Base-by-base conservation (phyloP, 2,888 invertebrate species). In the Heliconius sara region DNA sequence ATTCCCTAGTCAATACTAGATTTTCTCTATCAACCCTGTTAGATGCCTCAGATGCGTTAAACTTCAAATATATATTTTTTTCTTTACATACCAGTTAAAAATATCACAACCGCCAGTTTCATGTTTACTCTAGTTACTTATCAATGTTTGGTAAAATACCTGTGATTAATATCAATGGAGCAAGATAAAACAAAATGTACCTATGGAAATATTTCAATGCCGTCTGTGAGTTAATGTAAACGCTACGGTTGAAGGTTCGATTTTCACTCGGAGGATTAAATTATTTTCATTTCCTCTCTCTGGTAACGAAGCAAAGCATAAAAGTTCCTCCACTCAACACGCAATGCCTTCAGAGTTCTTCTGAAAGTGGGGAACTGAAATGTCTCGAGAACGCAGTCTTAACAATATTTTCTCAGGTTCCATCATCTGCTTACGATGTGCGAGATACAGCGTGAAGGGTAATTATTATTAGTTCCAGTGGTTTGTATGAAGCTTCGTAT, bases 91-190 rank as follows among this genome's bases (percentile, higher is more conserved):
- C 77, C 72, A 6, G 34, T 27, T 0, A 78, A 25, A 25, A 78
- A 65, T 65, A 78, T 25, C n/a, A 52, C 30, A 65, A 72, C 34
- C 22, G n/a, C 43, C 16, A 66, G 65, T 43, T 60, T 67, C 79
- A 79, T 74, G 52, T 60, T 43, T 3, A 60, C 34, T 60, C 9
- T 10, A 27, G 16, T 60, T 12, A 39, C 16, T 73, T 73, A 39
- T 60, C 34, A 60, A 60, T 25, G 73, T 60, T 70, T 73, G 1
- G 13, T 25, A 25, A 34, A 52, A 34, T 25, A 73, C 1, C n/a
- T 52, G 27, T 25, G 16, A 73, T 73, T 73, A 60, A 73, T 34
- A 60, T 60, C 73, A 73, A n/a, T 34, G 60, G n/a, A 60, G 34
- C 73, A 60, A 60, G 39, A 39, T n/a, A 39, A 73, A 73, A 73